These are phyloP conservation scores for Physella acuta DNA, from an alignment of 1,140 invertebrate species.

Conservation along the genomic window DNA sequence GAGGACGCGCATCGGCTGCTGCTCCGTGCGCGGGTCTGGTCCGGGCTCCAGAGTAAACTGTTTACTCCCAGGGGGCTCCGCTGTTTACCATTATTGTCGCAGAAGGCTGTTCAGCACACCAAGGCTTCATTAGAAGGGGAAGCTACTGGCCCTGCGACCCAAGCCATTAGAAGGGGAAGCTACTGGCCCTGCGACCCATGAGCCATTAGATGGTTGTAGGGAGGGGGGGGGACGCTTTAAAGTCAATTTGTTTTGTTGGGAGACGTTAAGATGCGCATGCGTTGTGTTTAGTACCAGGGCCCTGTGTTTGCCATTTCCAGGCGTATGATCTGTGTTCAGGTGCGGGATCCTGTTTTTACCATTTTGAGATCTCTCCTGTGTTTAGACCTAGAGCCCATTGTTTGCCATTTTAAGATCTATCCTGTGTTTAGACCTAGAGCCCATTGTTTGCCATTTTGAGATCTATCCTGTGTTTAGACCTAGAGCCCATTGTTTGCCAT, in stretches of 20 bases:
- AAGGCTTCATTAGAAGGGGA: constrained; percentile 20
- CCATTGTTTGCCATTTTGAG: too few species aligned
- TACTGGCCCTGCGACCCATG: constrained; percentile 5
- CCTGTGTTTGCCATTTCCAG: neutral
- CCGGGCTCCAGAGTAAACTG: constrained; percentile 1
- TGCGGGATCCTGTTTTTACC: too few species aligned
- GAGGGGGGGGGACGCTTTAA: neutral
- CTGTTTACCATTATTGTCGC: constrained; percentile 24
- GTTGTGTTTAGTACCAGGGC: neutral
- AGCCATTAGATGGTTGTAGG: neutral
- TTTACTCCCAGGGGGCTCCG: neutral
- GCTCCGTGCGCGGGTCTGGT: constrained; percentile 1
- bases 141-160: constrained; percentile 3
- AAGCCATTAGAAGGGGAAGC: constrained; percentile 14
- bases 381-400: too few species aligned
- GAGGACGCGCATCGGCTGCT: neutral
- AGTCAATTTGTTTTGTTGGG: neutral
- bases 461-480: too few species aligned
- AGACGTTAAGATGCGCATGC: neutral
- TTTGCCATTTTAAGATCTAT: too few species aligned
- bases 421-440: too few species aligned
- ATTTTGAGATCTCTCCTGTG: too few species aligned
- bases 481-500: too few species aligned
- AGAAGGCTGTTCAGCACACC: neutral
- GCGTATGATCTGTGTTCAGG: too few species aligned